Conservation (phyloP, 2,797 vertebrate species). For the Babyrousa celebensis region DNA sequence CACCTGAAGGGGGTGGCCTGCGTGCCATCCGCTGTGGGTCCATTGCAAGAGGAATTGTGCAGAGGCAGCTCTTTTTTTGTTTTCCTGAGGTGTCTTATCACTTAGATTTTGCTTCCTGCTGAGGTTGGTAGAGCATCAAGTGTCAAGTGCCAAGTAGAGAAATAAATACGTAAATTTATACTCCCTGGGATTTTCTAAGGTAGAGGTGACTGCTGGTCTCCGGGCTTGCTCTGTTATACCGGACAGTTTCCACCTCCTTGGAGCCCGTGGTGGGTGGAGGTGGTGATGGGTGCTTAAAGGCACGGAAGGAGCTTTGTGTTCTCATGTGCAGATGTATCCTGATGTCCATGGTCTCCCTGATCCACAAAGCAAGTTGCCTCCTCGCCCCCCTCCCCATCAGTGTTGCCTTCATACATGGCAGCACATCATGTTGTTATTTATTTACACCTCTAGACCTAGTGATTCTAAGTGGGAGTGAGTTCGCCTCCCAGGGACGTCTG, state of each 20-base stretch:
- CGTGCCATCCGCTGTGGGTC: fast-evolving
- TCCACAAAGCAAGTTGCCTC: neutral
- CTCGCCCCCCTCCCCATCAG: fast-evolving
- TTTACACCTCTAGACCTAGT: neutral
- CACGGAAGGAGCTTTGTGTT: neutral
- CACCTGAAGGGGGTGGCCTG: neutral
- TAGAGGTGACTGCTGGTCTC: neutral
- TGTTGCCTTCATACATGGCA: neutral
- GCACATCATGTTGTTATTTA: neutral
- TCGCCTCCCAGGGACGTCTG: neutral
- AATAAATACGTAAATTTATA: neutral
- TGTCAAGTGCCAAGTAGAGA: neutral
- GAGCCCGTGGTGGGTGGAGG: neutral
- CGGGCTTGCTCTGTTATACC: neutral
- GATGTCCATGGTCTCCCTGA: neutral
- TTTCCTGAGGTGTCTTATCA: conserved; percentile 36
- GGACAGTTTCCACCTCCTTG: neutral
- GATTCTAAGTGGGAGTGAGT: neutral
- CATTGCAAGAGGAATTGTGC: neutral
- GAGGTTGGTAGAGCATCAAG: conserved; percentile 10
- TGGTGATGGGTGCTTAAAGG: neutral
- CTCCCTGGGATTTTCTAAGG: neutral
- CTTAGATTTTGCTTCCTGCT: conserved; percentile 64
- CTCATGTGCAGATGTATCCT: fast-evolving
- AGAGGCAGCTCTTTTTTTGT: conserved; percentile 11